Evolutionary conservation across 2,888 invertebrate genomes (phyloP).

Genomic region (Dendrolimus houi): DNA sequence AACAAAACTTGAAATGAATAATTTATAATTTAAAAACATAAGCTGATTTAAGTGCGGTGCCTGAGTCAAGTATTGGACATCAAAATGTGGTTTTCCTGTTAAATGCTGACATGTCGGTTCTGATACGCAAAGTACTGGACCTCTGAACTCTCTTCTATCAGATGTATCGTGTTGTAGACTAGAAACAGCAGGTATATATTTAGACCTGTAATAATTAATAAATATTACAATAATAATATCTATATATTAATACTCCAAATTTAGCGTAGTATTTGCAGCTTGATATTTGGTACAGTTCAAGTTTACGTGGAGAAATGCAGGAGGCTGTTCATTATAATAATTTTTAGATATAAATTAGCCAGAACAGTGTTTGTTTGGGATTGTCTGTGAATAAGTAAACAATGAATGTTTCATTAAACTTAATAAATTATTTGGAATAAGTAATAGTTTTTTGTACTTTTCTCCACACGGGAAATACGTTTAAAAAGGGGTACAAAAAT

Average conservation of each 20-base stretch:
- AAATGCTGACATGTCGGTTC: conserved; percentile 16
- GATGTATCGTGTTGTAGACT: conserved; percentile 37
- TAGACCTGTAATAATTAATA: conserved; percentile 31
- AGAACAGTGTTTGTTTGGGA: no score
- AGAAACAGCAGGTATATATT: conserved; percentile 47
- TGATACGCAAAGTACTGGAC: conserved; percentile 43
- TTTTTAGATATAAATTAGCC: no score
- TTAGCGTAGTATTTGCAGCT: no score
- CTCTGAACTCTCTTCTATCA: conserved; percentile 33
- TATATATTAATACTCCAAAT: background rate
- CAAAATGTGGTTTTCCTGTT: background rate
- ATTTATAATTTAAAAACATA: conserved; percentile 8
- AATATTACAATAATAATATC: background rate
- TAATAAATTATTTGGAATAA: no score
- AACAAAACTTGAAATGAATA: background rate
- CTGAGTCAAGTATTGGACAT: background rate
- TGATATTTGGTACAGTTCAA: no score
- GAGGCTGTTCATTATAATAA: no score
- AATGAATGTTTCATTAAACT: no score
- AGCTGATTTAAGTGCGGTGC: background rate
- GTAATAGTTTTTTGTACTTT: no score
- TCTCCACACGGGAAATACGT: no score
- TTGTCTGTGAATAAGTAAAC: no score
- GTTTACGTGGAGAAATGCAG: no score
- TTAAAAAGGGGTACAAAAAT: no score